Evolutionary conservation across 2,113 vertebrate genomes (phyloP).

Genomic region (Aldabrachelys gigantea): DNA sequence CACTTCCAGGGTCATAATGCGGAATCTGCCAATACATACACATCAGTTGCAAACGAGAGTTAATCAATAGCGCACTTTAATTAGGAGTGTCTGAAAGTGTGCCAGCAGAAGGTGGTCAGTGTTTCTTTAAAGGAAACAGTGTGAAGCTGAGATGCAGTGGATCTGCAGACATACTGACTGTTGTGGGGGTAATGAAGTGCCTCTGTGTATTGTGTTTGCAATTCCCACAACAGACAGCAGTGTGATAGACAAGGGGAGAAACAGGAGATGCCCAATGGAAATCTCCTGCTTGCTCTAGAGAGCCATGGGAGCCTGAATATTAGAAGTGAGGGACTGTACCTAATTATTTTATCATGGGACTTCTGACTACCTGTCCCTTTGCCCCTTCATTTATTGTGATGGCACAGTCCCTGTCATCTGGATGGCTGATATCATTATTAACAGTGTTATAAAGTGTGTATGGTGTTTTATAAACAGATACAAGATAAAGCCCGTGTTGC

Average conservation of each 20-base stretch:
- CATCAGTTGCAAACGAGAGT: conserved; percentile 46
- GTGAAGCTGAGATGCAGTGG: background rate
- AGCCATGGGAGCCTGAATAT: background rate
- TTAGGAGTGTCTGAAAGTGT: background rate
- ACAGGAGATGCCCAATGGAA: background rate
- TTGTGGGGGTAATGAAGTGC: background rate
- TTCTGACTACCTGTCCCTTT: background rate
- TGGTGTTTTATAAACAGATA: background rate
- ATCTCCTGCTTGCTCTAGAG: background rate
- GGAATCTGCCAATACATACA: conserved; percentile 26
- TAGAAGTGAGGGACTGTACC: background rate
- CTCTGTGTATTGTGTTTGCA: background rate
- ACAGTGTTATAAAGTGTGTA: background rate
- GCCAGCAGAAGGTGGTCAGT: background rate
- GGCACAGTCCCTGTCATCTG: background rate
- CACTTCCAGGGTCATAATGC: conserved; percentile 21
- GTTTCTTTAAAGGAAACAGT: background rate
- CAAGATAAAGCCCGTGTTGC: background rate
- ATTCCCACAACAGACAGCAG: background rate
- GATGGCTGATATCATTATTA: background rate
- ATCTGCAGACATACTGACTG: background rate
- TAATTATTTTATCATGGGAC: background rate
- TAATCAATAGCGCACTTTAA: conserved; percentile 55
- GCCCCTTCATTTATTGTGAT: background rate
- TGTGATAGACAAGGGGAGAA: background rate